Percentiles rank a stretch among this genome's conserved stretches.
These are phyloP conservation scores for Nothobranchius kuhntae DNA, from an alignment of 2,113 vertebrate genomes.

Conservation along the genomic window DNA sequence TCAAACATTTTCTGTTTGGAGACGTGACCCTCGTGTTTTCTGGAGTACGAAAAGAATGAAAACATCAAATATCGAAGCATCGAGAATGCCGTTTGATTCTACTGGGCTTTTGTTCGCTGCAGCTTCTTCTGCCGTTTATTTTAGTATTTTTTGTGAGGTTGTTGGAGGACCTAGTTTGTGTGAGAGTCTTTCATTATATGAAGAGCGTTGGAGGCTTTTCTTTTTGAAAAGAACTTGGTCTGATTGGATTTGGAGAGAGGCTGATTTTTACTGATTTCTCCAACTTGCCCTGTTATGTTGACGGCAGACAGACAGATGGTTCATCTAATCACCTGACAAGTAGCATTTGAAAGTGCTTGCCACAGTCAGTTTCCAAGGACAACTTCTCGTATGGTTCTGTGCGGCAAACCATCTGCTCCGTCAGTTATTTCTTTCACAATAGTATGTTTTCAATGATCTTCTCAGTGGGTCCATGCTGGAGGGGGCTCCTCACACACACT, in stretches of 20 bases:
- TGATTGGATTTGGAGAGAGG: background rate
- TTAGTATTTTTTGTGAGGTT: background rate
- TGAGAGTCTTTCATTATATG: background rate
- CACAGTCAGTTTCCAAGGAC: background rate
- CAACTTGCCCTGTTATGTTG: background rate
- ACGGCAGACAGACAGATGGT: conserved; percentile 1
- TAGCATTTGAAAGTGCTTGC: conserved; percentile 1
- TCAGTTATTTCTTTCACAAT: background rate
- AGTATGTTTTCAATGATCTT: background rate
- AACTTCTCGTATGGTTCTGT: background rate
- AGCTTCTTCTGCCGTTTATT: background rate
- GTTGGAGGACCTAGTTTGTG: background rate
- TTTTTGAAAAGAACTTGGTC: background rate
- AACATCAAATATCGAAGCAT: conserved; percentile 4
- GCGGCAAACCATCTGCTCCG: background rate
- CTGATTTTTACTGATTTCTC: background rate
- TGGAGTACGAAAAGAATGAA: conserved; percentile 12
- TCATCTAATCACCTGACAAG: background rate
- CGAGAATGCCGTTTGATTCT: conserved; percentile 13
- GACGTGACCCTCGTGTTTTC: background rate
- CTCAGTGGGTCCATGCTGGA: background rate
- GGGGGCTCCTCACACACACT: background rate
- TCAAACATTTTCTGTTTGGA: background rate
- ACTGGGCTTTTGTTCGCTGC: background rate
- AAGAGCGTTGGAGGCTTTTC: background rate